Conservation (phyloP, 2,888 invertebrate genomes). For the Syrista parreyssii region DNA sequence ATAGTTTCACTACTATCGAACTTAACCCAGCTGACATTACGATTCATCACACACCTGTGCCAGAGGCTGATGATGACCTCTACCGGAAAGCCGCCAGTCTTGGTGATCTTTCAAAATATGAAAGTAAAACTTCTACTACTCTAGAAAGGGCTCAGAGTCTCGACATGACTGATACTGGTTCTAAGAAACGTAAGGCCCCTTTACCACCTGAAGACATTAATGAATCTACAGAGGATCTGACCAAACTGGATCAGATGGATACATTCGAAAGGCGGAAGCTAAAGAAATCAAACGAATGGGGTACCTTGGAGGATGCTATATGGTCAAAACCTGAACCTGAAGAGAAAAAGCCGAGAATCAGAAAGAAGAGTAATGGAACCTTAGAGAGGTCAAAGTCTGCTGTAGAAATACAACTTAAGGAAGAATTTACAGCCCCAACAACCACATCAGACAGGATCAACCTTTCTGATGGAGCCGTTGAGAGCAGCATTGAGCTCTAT, state of each 20-base stretch:
- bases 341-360: constrained; percentile 29
- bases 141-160: constrained; percentile 84
- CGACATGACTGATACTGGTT: constrained; percentile 75
- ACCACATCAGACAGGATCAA: constrained; percentile 14
- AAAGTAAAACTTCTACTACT: constrained; percentile 70
- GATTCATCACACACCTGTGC: constrained; percentile 75
- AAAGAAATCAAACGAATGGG: constrained; percentile 82
- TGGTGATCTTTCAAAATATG: constrained; percentile 81
- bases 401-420: constrained; percentile 71
- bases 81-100: constrained; percentile 81
- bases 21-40: constrained; percentile 80
- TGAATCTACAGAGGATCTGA: constrained; percentile 60
- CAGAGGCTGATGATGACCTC: constrained; percentile 68
- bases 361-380: constrained; percentile 66
- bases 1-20: constrained; percentile 75
- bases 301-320: constrained; percentile 81
- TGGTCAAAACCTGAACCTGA: constrained; percentile 67
- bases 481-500: constrained; percentile 52
- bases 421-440: constrained; percentile 18
- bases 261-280: constrained; percentile 76
- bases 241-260: constrained; percentile 72
- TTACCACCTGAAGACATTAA: constrained; percentile 64
- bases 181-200: constrained; percentile 77
- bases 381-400: constrained; percentile 74
- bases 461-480: constrained; percentile 32